phyloP scores from a whole-genome alignment of 1,140 invertebrate species.

The Drosophila trapezifrons region DNA sequence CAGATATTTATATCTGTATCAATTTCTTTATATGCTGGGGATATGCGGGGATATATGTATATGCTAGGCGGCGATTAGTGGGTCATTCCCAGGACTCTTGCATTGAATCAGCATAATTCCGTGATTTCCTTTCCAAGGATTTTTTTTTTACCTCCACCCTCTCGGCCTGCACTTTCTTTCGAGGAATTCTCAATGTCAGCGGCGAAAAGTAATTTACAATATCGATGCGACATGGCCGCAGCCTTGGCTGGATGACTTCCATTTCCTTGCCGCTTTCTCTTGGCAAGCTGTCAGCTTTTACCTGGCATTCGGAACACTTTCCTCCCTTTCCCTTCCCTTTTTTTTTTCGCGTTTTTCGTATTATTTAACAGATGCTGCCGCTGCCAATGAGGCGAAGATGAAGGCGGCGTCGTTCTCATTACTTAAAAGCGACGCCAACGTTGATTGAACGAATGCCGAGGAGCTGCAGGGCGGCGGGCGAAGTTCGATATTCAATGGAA shows the following conservation, averaged over 20 bases:
- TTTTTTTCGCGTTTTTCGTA: slow-evolving; percentile 8
- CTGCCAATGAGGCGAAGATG: slow-evolving; percentile 49
- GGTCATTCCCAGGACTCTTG: slow-evolving; percentile 20
- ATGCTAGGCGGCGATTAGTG: slow-evolving; percentile 38
- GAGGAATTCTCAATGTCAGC: slow-evolving; percentile 32
- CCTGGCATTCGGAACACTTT: slow-evolving; percentile 3
- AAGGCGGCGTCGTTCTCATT: slow-evolving; percentile 45
- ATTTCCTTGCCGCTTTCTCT: slow-evolving; percentile 30
- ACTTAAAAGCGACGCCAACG: slow-evolving; percentile 46
- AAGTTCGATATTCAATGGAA: slow-evolving; percentile 5
- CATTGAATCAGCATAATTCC: slow-evolving; percentile 64
- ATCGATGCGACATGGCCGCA: slow-evolving; percentile 44
- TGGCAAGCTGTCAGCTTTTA: slow-evolving; percentile 21
- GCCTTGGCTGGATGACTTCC: slow-evolving; percentile 40
- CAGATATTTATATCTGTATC: slow-evolving; percentile 35
- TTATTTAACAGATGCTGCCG: slow-evolving; percentile 45
- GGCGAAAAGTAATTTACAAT: slow-evolving; percentile 45
- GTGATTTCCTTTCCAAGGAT: slow-evolving; percentile 50
- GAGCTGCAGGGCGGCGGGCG: not conserved
- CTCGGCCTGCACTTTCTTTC: not conserved
- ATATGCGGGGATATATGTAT: not conserved
- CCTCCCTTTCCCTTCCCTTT: slow-evolving; percentile 1
- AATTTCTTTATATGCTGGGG: not conserved
- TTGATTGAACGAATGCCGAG: slow-evolving; percentile 36
- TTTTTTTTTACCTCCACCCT: not conserved